Conservation (phyloP, 2,113 vertebrate genomes). For the Tylochromis polylepis region DNA sequence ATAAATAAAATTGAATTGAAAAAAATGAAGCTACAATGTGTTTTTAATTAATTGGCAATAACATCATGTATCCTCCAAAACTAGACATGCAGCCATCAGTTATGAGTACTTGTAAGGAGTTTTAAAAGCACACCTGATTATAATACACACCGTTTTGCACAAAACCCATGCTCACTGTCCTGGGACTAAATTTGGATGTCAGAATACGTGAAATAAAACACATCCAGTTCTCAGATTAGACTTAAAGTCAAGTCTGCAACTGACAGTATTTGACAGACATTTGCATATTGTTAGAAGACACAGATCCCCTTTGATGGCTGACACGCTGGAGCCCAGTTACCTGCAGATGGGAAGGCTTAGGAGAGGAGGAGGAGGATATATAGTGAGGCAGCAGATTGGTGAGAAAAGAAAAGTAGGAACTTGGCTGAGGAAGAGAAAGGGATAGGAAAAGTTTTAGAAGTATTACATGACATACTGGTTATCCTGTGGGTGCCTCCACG, state of each 20-base stretch:
- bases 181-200: neutral
- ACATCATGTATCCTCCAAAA: neutral
- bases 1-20: neutral
- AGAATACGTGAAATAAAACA: slow-evolving; percentile 10
- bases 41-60: neutral
- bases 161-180: neutral
- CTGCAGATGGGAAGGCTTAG: slow-evolving; percentile 40
- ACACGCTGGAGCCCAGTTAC: slow-evolving; percentile 34
- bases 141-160: neutral
- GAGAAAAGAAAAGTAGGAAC: slow-evolving; percentile 52
- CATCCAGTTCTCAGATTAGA: slow-evolving; percentile 15
- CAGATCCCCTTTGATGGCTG: slow-evolving; percentile 24
- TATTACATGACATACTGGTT: neutral
- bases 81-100: neutral
- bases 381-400: slow-evolving; percentile 58
- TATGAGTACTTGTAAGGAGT: neutral
- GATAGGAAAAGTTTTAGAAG: slow-evolving; percentile 15
- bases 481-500: neutral
- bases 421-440: slow-evolving; percentile 58
- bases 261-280: slow-evolving; percentile 21
- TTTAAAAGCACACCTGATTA: neutral
- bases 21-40: neutral
- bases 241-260: neutral
- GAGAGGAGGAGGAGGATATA: slow-evolving; percentile 35
- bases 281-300: slow-evolving; percentile 31